Base-by-base conservation (phyloP, 2,888 invertebrate species). In the Morpho deidamia region DNA sequence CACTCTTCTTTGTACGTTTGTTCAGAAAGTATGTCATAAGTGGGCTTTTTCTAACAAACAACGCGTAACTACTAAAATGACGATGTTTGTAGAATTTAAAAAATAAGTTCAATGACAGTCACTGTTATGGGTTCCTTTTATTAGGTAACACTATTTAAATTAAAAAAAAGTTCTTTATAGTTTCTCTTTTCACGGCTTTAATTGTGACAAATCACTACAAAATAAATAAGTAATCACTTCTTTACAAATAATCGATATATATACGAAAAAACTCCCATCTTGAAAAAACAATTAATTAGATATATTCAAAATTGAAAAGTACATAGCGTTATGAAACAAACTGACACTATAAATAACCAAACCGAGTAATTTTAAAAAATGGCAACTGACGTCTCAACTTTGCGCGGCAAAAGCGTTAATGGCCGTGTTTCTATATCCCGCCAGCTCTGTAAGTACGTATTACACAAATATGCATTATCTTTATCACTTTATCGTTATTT, bases 201-300 rank as follows among this genome's bases (percentile, higher is more conserved):
- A 52, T 35, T 9, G 11, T 39, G 14, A 33, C 41, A 34, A 51
- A 10, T 63, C 56, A 62, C 60, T 58, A 71, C 59, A 34, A 53
- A 67, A 59, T 71, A 23, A 23, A 23, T 5, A 14, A 14, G 14
- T 14, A 14, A 23, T 23, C 23, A 66, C 85, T 77, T 71, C 88
- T 82, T 88, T 7, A 88, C 86, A 70, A 88, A 88, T 48, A 88
- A 74, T 67, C 88, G 73, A 62, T 86, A 89, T 0, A 88, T 83
- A 62, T 87, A 88, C 32, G 86, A 83, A 72, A 78, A 83, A 70
- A 86, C 74, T 71, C 76, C 87, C 86, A 88, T 88, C 70, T 75
- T 88, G 78, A 64, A 68, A 51, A 52, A 53, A 47, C 11, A 23
- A 35, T 11, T 44, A 38, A 12, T 9, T 39, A 9, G 8, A 8